Conservation (phyloP, 2,888 invertebrate genomes). For the Apomyelois bistriatella region DNA sequence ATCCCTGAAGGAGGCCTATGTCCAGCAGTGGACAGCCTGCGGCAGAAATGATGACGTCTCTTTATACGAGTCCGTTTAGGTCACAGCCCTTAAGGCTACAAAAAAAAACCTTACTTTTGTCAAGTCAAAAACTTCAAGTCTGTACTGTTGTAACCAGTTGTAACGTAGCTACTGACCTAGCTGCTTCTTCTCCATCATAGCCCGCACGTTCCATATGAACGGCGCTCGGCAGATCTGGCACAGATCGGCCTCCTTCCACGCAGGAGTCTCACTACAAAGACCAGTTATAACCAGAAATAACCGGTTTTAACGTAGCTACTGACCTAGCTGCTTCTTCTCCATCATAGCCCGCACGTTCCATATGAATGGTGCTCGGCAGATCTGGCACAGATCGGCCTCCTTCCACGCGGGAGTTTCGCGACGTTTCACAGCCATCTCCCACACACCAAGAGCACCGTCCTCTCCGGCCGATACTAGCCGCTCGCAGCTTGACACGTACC, state of each 20-base stretch:
- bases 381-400: constrained; percentile 95
- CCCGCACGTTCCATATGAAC: constrained; percentile 99
- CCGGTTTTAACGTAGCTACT: neutral
- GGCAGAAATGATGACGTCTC: too few relatives aligned
- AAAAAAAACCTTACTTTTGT: too few relatives aligned
- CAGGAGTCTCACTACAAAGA: constrained; percentile 88
- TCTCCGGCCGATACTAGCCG: constrained; percentile 94
- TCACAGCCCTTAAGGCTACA: too few relatives aligned
- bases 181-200: constrained; percentile 98
- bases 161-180: constrained; percentile 65
- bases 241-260: constrained; percentile 96
- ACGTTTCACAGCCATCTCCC: constrained; percentile 95
- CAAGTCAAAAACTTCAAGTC: too few relatives aligned
- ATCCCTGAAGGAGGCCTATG: too few relatives aligned
- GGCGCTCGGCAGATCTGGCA: constrained; percentile 97
- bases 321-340: constrained; percentile 93
- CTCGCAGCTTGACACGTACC: constrained; percentile 89
- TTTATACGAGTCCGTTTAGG: too few relatives aligned
- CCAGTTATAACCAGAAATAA: neutral
- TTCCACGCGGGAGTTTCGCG: constrained; percentile 97
- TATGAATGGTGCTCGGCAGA: constrained; percentile 97
- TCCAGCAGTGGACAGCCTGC: too few relatives aligned
- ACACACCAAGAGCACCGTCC: constrained; percentile 94
- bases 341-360: constrained; percentile 99
- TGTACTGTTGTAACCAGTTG: too few relatives aligned